Conservation (phyloP, 2,888 invertebrate species). For the Caenorhabditis doughertyi region DNA sequence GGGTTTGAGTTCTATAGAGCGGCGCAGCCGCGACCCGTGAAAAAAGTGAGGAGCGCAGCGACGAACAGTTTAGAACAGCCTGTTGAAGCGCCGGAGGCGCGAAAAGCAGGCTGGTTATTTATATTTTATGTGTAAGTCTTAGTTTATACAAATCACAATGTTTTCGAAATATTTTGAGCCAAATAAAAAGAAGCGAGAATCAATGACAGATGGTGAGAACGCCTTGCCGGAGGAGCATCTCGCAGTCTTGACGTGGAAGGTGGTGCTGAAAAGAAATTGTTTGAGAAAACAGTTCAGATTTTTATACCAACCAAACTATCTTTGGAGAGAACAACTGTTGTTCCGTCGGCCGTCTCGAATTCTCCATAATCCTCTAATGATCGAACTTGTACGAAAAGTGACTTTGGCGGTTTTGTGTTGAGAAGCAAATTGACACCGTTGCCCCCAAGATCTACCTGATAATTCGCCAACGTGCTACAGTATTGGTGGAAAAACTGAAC, state of each 20-base stretch:
- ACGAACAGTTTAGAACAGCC: too few relatives aligned
- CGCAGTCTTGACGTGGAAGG: conserved; percentile 78
- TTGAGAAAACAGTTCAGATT: neutral
- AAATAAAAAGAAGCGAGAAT: conserved; percentile 18
- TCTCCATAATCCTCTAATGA: conserved; percentile 93
- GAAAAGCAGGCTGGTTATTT: too few relatives aligned
- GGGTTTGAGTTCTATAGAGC: too few relatives aligned
- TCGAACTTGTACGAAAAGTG: conserved; percentile 84
- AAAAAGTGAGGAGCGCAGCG: too few relatives aligned
- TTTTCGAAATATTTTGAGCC: neutral
- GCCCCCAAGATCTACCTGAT: conserved; percentile 57
- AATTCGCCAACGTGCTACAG: conserved; percentile 83
- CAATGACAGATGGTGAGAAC: conserved; percentile 71
- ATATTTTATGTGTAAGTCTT: too few relatives aligned
- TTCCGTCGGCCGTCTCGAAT: conserved; percentile 95
- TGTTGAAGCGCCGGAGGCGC: too few relatives aligned
- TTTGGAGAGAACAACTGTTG: conserved; percentile 91
- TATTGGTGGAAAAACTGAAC: conserved; percentile 92
- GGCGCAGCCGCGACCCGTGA: too few relatives aligned
- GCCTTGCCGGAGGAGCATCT: conserved; percentile 79
- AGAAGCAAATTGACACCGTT: conserved; percentile 62
- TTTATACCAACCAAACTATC: conserved; percentile 87
- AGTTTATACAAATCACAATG: too few relatives aligned
- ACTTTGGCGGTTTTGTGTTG: conserved; percentile 87
- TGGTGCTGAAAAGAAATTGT: conserved; percentile 74